Base-by-base conservation (phyloP, 2,888 invertebrate species). In the Hipparchia sbordonii region DNA sequence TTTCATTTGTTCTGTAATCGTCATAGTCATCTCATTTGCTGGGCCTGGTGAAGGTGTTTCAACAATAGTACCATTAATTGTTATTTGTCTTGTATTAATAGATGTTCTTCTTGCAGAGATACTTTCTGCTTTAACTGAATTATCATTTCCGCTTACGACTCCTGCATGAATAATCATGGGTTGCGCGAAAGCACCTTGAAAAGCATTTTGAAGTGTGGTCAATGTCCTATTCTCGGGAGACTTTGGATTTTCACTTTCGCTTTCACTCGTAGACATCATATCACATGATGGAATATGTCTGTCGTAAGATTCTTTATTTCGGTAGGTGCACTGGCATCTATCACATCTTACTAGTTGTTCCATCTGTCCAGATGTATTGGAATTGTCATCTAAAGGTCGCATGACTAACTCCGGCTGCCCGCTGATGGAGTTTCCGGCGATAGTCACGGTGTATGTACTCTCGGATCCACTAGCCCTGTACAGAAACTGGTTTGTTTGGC, bases 301-400 rank as follows among this genome's bases (percentile, higher is more conserved):
- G 81, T 97, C 96, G 82, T 96, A 98, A 70, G 97, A 97, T 74
- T 96, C 96, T 77, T 96, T 96, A 67, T 97, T 97, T 81, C 97
- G 94, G 82, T 97, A 98, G 2, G 97, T 97, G 82, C 98, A 96
- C 81, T 97, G 97, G 84, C 98, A 98, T 77, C 97, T 95, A 79
- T 96, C 96, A 87, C 98, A 98, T 81, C 97, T 96, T 0, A 98
- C 98, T 7, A 97, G 96, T 80, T 96, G 95, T 79, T 96, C 96
- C 59, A 94, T 93, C 70, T 94, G 93, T 65, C 94, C 94, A 56
- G 92, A 82, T 62, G 85, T 83, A 1, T 83, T 84, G 48, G 88
- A 83, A 48, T 84, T 85, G 69, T 94, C 93, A 71, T 92, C 93
- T 73, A 93, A 81, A 6, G 93, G 89, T 72, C 93, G 84, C 92